Evolutionary conservation across 1,140 invertebrate genomes (phyloP), one percentile per base, ranked within the genome.

Genomic region (Metopolophium dirhodum): DNA sequence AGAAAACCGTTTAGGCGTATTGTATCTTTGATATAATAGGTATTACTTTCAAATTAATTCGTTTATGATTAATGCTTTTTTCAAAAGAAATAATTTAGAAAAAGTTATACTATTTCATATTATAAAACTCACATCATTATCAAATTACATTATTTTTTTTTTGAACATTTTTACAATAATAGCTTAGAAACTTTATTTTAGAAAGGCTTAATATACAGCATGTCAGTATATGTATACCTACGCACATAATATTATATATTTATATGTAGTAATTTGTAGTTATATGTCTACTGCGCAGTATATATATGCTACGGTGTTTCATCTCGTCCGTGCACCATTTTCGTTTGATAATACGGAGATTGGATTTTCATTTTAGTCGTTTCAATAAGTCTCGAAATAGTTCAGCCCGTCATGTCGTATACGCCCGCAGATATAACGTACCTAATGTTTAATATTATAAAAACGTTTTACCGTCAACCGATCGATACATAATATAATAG

Each of bases 141-240:
- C n/a, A 41, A 57, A 89, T 89, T 41, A 41, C 49, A 7, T 89
- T 86, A 85, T 82, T 68, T 87, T 20, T 8, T 45, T 85, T 30
- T 87, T 35, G 0, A 49, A 87, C n/a, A 49, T 37, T n/a, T 41
- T 89, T 89, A 57, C n/a, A 89, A 89, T 89, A 89, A 89, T 89
- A 57, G 1, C 9, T 37, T 41, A n/a, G 37, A 89, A 89, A 89
- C 11, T 41, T 54, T 54, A 57, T 89, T 89, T 89, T 89, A 89
- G 51, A 89, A 89, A 57, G 35, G 51, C 22, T 3, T 54, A 4
- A 4, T 45, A 22, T 23, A 37, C 77, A 23, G 82, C 8, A 37
- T 6, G 22, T 20, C 30, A 4, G 14, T n/a, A 77, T 37, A n/a
- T n/a, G n/a, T n/a, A 37, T 41, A 41, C 41, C 2, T 77, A 77